Evolutionary conservation across 2,888 invertebrate species (phyloP).

Genomic region (Volucella bombylans): DNA sequence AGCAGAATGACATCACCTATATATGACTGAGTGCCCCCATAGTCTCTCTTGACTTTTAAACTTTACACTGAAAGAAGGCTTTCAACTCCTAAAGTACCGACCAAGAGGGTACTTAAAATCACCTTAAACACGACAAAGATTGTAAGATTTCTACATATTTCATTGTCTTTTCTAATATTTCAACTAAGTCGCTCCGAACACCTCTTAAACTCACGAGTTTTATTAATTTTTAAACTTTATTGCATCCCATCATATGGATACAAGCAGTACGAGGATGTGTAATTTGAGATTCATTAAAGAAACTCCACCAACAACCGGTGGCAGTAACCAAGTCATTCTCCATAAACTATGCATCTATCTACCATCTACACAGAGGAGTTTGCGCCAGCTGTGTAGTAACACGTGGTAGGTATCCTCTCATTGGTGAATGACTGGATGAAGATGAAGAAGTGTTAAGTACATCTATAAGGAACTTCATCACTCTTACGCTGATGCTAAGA

Average conservation of each 20-base stretch:
- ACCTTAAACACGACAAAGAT: too few species aligned
- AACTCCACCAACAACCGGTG: neutral
- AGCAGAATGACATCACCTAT: too few species aligned
- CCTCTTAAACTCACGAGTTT: neutral
- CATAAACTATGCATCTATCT: constrained; percentile 25
- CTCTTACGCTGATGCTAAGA: constrained; percentile 57
- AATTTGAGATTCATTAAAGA: constrained; percentile 48
- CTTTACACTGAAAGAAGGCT: too few species aligned
- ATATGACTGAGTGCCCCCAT: too few species aligned
- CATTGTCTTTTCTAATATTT: too few species aligned
- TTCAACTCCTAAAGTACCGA: too few species aligned
- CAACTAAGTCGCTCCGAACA: too few species aligned
- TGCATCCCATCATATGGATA: neutral
- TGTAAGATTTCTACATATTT: too few species aligned
- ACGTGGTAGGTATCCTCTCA: constrained; percentile 43
- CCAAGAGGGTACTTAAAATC: too few species aligned
- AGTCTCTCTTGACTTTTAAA: too few species aligned
- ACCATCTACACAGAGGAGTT: neutral
- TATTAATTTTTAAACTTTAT: constrained; percentile 53
- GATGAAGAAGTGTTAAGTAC: constrained; percentile 66
- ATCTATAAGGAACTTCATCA: constrained; percentile 67
- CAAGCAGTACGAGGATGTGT: constrained; percentile 23
- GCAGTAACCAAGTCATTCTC: neutral
- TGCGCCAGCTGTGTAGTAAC: constrained; percentile 45
- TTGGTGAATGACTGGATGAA: constrained; percentile 48